phyloP scores from a whole-genome alignment of 2,113 vertebrate genomes.

The Progne subis region DNA sequence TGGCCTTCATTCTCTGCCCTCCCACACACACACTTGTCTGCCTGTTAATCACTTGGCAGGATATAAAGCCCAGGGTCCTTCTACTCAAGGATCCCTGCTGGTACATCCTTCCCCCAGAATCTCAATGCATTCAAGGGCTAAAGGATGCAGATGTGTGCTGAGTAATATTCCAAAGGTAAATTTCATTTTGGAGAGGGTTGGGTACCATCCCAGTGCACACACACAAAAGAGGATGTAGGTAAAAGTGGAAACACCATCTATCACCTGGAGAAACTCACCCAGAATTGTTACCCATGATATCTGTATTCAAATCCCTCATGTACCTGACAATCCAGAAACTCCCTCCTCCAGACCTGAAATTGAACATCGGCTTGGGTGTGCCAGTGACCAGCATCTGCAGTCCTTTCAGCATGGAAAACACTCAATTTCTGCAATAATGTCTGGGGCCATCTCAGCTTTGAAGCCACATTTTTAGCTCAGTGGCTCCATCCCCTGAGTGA shows the following conservation, averaged over 20 bases:
- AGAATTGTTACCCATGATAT: background rate
- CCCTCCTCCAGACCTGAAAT: background rate
- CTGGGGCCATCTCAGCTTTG: background rate
- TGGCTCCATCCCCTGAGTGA: background rate
- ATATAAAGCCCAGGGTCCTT: background rate
- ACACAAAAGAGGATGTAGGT: background rate
- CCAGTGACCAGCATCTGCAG: accelerated
- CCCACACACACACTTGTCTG: background rate
- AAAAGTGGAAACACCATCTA: background rate
- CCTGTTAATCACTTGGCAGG: background rate
- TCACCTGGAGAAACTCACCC: background rate
- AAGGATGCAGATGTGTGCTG: background rate
- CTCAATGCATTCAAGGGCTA: background rate
- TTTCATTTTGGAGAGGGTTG: background rate
- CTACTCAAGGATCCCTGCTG: background rate
- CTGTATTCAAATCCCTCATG: background rate
- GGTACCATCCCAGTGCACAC: accelerated
- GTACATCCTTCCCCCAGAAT: background rate
- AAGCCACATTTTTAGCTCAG: background rate
- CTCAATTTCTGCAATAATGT: background rate
- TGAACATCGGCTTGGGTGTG: background rate
- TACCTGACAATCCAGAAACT: background rate
- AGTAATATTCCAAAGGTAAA: background rate
- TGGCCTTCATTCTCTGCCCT: background rate
- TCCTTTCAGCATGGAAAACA: background rate